Base-by-base conservation (phyloP, 2,888 invertebrate species). In the Trachelus troglodyta region DNA sequence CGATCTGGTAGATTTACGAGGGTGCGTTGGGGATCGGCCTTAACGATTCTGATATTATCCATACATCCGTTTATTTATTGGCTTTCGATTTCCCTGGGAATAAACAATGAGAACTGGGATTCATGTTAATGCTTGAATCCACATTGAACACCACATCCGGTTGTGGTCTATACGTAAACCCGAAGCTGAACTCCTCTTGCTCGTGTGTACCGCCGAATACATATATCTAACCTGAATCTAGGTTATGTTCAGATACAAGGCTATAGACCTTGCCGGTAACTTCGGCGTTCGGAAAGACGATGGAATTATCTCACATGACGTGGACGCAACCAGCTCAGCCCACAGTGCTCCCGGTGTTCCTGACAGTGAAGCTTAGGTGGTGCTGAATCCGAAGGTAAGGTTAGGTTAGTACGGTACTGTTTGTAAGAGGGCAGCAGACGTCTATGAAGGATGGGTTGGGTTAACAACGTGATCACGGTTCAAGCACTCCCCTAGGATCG, bases 381-480 rank as follows among this genome's bases (percentile, higher is more conserved):
- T 2, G 56, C 9, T 6, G 56, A 56, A 9, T 56, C 56, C 23
- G 23, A 56, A 56, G 56, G 56, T 56, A 23, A 56, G 56, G 56
- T 2, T 23, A 56, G 23, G 56, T 56, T 56, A 23, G 56, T 56
- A 9, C 23, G 56, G 9, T 56, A 23, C 56, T 56, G 56, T 56
- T 56, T 56, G 56, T 23, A 56, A 56, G 56, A 56, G 56, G 56
- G 56, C 23, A 56, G 56, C 23, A 9, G 9, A 56, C 23, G 56
- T 23, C 74, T 74, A 75, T 74, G 80, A 77, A 74, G 75, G 74
- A 77, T 80, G 78, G 81, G 78, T 83, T 23, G 83, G 82, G 86
- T 86, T 87, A 87, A 87, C 87, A 87, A 87, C 85, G 86, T 84
- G 87, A 87, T 87, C 87, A 84, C 83, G 84, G 86, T 86, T 87